These are phyloP conservation scores for Acrobeloides nanus DNA, from an alignment of 2,888 invertebrate species.

Conservation along the genomic window DNA sequence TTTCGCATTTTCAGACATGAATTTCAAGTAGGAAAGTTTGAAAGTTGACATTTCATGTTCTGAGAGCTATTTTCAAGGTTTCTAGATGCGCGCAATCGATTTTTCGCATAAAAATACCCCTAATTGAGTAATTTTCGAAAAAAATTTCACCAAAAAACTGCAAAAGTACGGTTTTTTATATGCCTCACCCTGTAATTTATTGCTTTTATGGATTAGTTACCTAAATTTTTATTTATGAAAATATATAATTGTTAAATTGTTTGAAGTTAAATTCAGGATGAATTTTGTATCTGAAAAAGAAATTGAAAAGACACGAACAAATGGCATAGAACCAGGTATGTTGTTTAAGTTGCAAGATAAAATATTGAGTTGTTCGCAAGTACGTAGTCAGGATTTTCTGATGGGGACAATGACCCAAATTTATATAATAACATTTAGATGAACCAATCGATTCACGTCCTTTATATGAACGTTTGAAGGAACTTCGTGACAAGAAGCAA, in stretches of 20 bases:
- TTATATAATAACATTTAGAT: conserved; percentile 62
- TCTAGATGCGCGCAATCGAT: too few relatives aligned
- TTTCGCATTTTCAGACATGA: too few relatives aligned
- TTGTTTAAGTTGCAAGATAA: too few relatives aligned
- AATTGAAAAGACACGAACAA: conserved; percentile 9
- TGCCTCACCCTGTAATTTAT: not conserved
- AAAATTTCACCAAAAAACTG: not conserved
- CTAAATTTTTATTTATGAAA: conserved; percentile 1
- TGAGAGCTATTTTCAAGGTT: too few relatives aligned
- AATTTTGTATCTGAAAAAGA: conserved; percentile 27
- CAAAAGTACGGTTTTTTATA: not conserved
- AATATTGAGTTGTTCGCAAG: too few relatives aligned
- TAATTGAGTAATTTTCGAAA: too few relatives aligned
- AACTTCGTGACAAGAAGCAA: conserved; percentile 81
- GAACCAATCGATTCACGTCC: conserved; percentile 75
- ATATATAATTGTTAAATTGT: conserved; percentile 1
- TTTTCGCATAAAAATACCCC: too few relatives aligned
- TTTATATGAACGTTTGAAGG: conserved; percentile 82
- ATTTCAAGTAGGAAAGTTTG: too few relatives aligned
- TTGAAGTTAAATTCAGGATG: conserved; percentile 8
- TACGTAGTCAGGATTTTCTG: too few relatives aligned
- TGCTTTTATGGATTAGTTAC: not conserved
- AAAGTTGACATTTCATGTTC: too few relatives aligned
- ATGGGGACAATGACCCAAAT: too few relatives aligned
- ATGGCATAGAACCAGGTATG: conserved; percentile 2